Percentiles rank a stretch among this genome's conserved stretches.
Evolutionary conservation across 2,888 invertebrate genomes (phyloP).

Genomic region (Polyommatus icarus): DNA sequence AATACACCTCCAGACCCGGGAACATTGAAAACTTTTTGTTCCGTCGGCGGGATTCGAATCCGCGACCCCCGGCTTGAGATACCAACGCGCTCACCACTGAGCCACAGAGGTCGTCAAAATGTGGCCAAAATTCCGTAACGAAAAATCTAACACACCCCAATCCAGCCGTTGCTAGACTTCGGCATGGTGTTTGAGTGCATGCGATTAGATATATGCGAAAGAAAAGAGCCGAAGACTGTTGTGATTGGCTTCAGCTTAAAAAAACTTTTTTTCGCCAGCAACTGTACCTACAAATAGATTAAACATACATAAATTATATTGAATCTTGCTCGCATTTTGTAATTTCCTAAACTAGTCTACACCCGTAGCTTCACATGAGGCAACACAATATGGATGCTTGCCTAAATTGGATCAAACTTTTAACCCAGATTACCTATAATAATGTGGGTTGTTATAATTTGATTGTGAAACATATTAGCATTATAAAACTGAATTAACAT

Average conservation of each 20-base stretch:
- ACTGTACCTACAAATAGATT: conserved; percentile 5
- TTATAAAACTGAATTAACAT: not conserved
- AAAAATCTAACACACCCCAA: no score
- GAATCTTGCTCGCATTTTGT: conserved; percentile 4
- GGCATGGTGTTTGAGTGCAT: no score
- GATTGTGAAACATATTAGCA: not conserved
- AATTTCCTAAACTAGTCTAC: not conserved
- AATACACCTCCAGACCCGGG: no score
- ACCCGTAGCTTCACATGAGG: not conserved
- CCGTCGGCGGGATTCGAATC: no score
- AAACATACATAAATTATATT: conserved; percentile 7
- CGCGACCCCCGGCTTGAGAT: no score
- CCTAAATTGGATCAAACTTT: not conserved
- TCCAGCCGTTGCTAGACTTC: no score
- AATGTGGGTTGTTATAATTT: not conserved
- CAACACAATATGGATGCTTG: not conserved
- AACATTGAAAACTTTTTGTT: no score
- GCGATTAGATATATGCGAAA: no score
- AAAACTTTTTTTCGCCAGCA: not conserved
- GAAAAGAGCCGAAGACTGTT: no score
- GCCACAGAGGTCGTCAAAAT: no score
- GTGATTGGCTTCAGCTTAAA: not conserved
- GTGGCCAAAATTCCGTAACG: no score
- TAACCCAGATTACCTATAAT: not conserved
- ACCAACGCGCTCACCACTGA: no score